These are phyloP conservation scores for Trissolcus basalis DNA, from an alignment of 1,140 invertebrate species.

Conservation along the genomic window DNA sequence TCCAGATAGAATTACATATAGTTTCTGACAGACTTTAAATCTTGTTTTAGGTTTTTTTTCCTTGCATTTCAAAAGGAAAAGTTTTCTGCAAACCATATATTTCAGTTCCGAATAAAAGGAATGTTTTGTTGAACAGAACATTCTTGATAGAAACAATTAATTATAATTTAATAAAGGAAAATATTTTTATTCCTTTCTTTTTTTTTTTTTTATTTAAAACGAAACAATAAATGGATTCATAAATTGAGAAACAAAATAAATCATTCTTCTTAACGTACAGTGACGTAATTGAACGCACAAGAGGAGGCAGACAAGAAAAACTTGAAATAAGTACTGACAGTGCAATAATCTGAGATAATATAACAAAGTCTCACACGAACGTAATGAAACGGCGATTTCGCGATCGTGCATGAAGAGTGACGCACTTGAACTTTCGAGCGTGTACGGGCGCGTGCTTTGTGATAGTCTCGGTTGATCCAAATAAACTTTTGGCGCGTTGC, in stretches of 20 bases:
- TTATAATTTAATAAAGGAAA: too few relatives aligned
- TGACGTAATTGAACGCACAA: background rate
- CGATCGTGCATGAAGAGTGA: slow-evolving; percentile 18
- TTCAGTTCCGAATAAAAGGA: too few relatives aligned
- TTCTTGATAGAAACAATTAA: too few relatives aligned
- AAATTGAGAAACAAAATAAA: background rate
- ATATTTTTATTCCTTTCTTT: too few relatives aligned
- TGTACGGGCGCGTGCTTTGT: slow-evolving; percentile 17
- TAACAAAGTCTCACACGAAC: slow-evolving; percentile 1
- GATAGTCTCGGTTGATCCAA: slow-evolving; percentile 17
- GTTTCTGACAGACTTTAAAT: too few relatives aligned
- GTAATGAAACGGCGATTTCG: slow-evolving; percentile 37
- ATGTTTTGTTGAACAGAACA: too few relatives aligned
- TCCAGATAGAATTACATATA: too few relatives aligned
- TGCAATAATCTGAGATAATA: background rate
- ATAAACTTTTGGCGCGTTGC: slow-evolving; percentile 22
- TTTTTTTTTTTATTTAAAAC: too few relatives aligned
- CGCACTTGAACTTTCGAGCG: slow-evolving; percentile 24
- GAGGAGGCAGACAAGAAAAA: slow-evolving; percentile 2
- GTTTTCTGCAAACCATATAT: too few relatives aligned
- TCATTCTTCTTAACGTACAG: slow-evolving; percentile 3
- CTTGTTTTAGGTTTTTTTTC: too few relatives aligned
- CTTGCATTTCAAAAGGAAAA: too few relatives aligned
- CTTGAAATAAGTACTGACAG: slow-evolving; percentile 15
- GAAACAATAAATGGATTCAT: too few relatives aligned